A percentile compares a stretch with the other conserved stretches of the same genome.
Evolutionary conservation across 2,888 invertebrate genomes (phyloP).

Genomic region (Buathra laborator): DNA sequence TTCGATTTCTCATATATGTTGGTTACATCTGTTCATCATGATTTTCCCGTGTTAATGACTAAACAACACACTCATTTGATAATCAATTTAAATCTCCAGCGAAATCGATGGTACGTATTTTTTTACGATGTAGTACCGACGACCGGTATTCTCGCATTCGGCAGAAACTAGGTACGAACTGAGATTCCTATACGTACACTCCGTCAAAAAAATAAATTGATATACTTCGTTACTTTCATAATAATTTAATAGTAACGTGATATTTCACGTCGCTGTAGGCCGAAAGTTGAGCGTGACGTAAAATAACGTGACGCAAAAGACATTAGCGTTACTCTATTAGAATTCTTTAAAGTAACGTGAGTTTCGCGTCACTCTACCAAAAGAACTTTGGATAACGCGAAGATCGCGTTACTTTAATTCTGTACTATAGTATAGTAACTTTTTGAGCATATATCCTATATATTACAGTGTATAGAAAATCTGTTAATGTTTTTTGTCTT

Average conservation of each 20-base stretch:
- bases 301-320: not conserved
- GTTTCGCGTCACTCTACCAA: not conserved
- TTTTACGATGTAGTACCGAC: not conserved
- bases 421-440: too few relatives aligned
- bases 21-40: too few relatives aligned
- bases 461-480: too few relatives aligned
- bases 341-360: conserved; percentile 22
- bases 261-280: not conserved
- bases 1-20: too few relatives aligned
- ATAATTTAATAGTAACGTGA: not conserved
- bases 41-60: too few relatives aligned
- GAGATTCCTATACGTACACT: not conserved
- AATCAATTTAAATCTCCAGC: too few relatives aligned
- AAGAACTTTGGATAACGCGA: conserved; percentile 22
- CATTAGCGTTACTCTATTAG: not conserved
- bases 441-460: too few relatives aligned
- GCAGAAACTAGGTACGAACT: not conserved
- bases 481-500: too few relatives aligned
- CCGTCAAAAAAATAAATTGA: not conserved
- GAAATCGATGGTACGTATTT: too few relatives aligned
- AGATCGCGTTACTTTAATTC: too few relatives aligned
- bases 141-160: not conserved
- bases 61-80: too few relatives aligned
- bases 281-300: not conserved
- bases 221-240: not conserved